Conservation (phyloP, 2,797 vertebrate species). For the Sebastes itinus region DNA sequence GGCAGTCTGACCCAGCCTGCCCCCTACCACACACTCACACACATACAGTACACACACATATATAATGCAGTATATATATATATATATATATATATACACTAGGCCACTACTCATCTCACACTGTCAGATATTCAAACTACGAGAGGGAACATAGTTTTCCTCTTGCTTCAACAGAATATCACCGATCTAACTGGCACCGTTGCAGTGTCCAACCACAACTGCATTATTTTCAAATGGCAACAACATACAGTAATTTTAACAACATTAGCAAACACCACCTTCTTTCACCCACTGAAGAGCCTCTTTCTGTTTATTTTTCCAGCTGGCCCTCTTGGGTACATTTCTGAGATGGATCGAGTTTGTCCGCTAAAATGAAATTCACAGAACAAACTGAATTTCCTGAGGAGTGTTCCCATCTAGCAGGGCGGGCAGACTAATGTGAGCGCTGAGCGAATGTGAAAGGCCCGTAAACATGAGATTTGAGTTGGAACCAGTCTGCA, state of each 20-base stretch:
- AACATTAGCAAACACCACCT: not conserved
- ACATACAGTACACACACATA: not conserved
- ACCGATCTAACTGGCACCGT: not conserved
- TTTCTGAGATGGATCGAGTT: slow-evolving; percentile 24
- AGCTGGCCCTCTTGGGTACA: not conserved
- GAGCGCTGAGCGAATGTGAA: slow-evolving; percentile 19
- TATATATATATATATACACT: not conserved
- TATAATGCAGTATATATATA: slow-evolving; percentile 13
- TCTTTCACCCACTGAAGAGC: not conserved
- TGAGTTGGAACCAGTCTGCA: slow-evolving; percentile 8
- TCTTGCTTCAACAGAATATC: not conserved
- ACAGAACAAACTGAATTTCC: slow-evolving; percentile 26
- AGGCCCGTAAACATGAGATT: slow-evolving; percentile 21
- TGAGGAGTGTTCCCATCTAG: not conserved
- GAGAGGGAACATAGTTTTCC: not conserved
- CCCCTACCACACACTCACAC: not conserved
- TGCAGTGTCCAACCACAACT: not conserved
- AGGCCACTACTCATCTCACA: not conserved
- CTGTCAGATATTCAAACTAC: not conserved
- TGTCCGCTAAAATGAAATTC: slow-evolving; percentile 22
- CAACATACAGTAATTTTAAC: not conserved
- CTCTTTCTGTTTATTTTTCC: slow-evolving; percentile 2
- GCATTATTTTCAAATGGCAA: not conserved
- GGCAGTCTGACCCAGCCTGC: slow-evolving; percentile 45
- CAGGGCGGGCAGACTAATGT: slow-evolving; percentile 20